phyloP scores from a whole-genome alignment of 1,140 invertebrate species.

The Camponotus pennsylvanicus region DNA sequence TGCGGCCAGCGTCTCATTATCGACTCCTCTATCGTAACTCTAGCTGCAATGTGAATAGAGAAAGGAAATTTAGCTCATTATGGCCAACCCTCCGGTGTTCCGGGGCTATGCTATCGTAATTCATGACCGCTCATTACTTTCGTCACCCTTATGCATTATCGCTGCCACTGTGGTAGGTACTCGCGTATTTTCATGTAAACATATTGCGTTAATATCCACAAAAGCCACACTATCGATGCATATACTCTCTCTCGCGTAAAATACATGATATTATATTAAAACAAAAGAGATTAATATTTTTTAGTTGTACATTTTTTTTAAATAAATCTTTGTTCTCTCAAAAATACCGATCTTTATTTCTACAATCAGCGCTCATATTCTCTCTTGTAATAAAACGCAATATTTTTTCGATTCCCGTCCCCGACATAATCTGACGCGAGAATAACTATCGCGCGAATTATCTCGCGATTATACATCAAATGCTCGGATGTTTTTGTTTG shows the following conservation, averaged over 20 bases:
- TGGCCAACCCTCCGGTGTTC: slow-evolving; percentile 29
- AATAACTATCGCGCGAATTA: not conserved
- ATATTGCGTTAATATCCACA: slow-evolving; percentile 4
- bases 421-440: not conserved
- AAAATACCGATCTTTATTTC: not conserved
- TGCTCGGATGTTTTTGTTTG: not conserved
- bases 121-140: slow-evolving; percentile 46
- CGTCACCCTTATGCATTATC: slow-evolving; percentile 45
- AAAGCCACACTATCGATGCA: not conserved
- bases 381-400: not conserved
- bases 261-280: not conserved
- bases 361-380: not conserved
- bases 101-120: slow-evolving; percentile 19
- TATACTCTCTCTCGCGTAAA: not conserved
- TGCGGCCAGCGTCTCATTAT: slow-evolving; percentile 51
- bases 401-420: not conserved
- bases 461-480: not conserved
- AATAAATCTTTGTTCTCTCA: not conserved
- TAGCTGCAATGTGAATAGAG: slow-evolving; percentile 12
- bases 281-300: not conserved
- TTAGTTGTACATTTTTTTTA: not conserved
- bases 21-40: slow-evolving; percentile 36
- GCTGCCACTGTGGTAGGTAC: not conserved
- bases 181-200: slow-evolving; percentile 29
- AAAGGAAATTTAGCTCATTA: slow-evolving; percentile 58